A percentile compares a stretch with the other conserved stretches of the same genome.
phyloP scores from a whole-genome alignment of 2,113 vertebrate species.

The Cheirogaleus medius region DNA sequence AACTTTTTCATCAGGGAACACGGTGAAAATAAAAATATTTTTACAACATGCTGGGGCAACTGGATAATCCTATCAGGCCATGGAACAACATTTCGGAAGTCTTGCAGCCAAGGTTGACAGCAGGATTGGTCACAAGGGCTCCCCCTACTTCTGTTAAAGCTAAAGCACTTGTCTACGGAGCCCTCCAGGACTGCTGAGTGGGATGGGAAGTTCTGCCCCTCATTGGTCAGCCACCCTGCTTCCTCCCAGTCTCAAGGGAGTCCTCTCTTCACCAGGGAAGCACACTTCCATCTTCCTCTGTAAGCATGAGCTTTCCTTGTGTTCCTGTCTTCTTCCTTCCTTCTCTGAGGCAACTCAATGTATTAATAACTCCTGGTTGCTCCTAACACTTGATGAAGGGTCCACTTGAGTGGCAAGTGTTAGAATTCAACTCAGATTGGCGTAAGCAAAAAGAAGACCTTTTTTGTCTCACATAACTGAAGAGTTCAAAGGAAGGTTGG shows the following conservation, averaged over 20 bases:
- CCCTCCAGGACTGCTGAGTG: not conserved
- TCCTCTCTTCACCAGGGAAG: not conserved
- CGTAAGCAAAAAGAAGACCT: not conserved
- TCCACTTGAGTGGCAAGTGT: not conserved
- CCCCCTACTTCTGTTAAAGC: not conserved
- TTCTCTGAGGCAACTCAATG: not conserved
- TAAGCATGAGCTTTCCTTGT: not conserved
- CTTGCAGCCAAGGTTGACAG: not conserved
- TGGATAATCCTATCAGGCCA: not conserved
- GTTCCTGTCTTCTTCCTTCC: not conserved
- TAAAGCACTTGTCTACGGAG: not conserved
- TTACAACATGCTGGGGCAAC: not conserved
- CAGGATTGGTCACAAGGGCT: not conserved
- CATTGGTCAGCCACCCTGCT: not conserved
- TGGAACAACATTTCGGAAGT: not conserved
- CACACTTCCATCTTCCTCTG: not conserved
- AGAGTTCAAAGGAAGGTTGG: not conserved
- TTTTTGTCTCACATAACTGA: not conserved
- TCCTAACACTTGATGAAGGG: not conserved
- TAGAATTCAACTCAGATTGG: constrained; percentile 11
- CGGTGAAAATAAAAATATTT: not conserved
- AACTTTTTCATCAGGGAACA: not conserved
- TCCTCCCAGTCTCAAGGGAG: not conserved
- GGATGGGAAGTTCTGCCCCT: not conserved
- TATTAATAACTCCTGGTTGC: not conserved